Conservation (phyloP, 2,888 invertebrate genomes). For the Cybosia mesomella region DNA sequence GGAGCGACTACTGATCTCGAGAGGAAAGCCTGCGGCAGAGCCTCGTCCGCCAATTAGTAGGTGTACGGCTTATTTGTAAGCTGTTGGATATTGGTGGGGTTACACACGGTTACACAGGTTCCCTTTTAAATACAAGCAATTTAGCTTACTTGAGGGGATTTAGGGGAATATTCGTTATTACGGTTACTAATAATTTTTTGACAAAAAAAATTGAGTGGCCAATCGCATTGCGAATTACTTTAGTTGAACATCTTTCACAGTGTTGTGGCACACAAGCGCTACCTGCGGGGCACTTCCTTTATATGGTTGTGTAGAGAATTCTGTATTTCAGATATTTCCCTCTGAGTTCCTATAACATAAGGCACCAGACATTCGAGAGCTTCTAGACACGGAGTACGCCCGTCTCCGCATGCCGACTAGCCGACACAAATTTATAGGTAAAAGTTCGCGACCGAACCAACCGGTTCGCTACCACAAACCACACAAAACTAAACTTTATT, state of each 20-base stretch:
- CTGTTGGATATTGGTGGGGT: no score
- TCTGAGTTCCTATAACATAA: conserved; percentile 59
- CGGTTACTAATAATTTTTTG: no score
- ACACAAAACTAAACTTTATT: conserved; percentile 67
- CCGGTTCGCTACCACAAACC: conserved; percentile 68
- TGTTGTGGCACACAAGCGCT: neutral
- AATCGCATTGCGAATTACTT: no score
- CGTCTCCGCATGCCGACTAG: conserved; percentile 74
- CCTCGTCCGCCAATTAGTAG: no score
- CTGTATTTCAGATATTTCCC: conserved; percentile 31
- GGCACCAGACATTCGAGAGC: conserved; percentile 64
- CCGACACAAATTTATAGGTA: conserved; percentile 87
- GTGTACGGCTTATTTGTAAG: no score
- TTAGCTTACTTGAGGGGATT: no score
- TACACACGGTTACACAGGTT: no score
- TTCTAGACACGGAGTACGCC: conserved; percentile 73
- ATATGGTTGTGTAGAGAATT: neutral
- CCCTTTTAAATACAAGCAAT: no score
- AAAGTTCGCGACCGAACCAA: conserved; percentile 86
- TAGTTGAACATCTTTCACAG: neutral
- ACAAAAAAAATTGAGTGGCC: no score
- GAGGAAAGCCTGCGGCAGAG: no score
- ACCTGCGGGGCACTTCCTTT: neutral
- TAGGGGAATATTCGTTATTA: no score
- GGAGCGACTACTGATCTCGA: no score